A percentile compares a stretch with the other conserved stretches of the same genome.
Evolutionary conservation across 2,113 vertebrate genomes (phyloP).

Genomic region (Perognathus longimembris): DNA sequence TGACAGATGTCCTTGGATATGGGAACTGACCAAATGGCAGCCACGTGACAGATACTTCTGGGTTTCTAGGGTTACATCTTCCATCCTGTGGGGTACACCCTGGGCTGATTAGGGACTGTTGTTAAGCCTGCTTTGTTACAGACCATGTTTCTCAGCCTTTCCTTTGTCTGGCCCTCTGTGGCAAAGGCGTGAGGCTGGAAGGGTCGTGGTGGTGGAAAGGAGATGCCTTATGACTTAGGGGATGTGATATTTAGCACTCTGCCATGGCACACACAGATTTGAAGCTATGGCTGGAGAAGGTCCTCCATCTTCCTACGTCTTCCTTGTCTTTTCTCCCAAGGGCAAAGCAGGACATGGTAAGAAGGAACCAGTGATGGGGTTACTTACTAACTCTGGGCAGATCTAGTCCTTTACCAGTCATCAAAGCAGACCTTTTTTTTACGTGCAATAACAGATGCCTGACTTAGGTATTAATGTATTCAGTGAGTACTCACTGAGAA

Average conservation of each 20-base stretch:
- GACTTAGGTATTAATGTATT: not conserved
- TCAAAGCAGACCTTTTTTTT: not conserved
- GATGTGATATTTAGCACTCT: not conserved
- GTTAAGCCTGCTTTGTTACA: not conserved
- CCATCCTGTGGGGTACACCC: not conserved
- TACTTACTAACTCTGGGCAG: not conserved
- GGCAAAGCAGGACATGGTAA: not conserved
- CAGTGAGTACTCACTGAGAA: not conserved
- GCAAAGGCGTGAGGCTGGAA: not conserved
- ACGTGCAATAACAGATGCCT: not conserved
- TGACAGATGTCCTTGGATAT: not conserved
- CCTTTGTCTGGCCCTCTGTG: not conserved
- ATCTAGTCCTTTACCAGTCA: not conserved
- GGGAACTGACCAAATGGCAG: not conserved
- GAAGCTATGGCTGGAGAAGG: not conserved
- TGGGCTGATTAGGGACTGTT: not conserved
- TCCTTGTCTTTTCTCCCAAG: not conserved
- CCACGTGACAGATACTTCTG: not conserved
- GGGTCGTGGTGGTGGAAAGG: not conserved
- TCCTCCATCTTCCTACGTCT: not conserved
- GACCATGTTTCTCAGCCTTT: not conserved
- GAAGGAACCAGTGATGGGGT: not conserved
- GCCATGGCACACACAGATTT: not conserved
- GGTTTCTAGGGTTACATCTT: not conserved
- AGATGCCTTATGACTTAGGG: not conserved